Evolutionary conservation across 2,797 vertebrate genomes (phyloP).

Genomic region (Rhinella marina): DNA sequence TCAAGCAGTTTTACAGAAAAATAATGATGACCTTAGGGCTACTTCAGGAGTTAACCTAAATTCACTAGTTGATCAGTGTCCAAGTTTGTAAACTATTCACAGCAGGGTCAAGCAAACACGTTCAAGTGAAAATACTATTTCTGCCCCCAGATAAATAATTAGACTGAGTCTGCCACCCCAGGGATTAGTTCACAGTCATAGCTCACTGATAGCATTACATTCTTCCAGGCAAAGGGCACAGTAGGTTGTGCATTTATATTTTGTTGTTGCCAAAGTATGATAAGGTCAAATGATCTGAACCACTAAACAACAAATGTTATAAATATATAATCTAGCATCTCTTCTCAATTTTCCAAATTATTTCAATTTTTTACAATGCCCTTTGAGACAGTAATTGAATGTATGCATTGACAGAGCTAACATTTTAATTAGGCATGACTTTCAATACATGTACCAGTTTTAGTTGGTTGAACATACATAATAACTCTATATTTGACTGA

Average conservation of each 20-base stretch:
- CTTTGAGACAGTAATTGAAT: constrained; percentile 8
- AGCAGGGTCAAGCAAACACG: constrained; percentile 50
- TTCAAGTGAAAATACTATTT: constrained; percentile 26
- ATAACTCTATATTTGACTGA: neutral
- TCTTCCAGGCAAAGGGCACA: constrained; percentile 53
- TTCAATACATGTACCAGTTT: neutral
- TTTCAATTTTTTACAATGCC: constrained; percentile 3
- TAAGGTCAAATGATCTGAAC: constrained; percentile 46
- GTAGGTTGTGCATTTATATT: constrained; percentile 53
- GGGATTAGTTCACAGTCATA: constrained; percentile 56
- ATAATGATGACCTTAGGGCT: constrained; percentile 39
- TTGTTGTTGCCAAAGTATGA: constrained; percentile 20
- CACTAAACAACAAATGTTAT: constrained; percentile 41
- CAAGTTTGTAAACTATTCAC: constrained; percentile 34
- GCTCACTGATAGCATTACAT: constrained; percentile 41
- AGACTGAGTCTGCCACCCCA: constrained; percentile 42
- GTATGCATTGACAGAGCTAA: neutral
- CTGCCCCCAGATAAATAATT: constrained; percentile 57
- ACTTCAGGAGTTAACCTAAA: constrained; percentile 21
- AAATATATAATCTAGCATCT: constrained; percentile 40
- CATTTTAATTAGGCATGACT: neutral
- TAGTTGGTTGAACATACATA: neutral
- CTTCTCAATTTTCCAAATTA: constrained; percentile 30
- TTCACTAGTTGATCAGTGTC: constrained; percentile 12
- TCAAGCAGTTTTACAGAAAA: neutral